Evolutionary conservation across 2,797 vertebrate genomes (phyloP).

Genomic region (Enteromius mattozi): DNA sequence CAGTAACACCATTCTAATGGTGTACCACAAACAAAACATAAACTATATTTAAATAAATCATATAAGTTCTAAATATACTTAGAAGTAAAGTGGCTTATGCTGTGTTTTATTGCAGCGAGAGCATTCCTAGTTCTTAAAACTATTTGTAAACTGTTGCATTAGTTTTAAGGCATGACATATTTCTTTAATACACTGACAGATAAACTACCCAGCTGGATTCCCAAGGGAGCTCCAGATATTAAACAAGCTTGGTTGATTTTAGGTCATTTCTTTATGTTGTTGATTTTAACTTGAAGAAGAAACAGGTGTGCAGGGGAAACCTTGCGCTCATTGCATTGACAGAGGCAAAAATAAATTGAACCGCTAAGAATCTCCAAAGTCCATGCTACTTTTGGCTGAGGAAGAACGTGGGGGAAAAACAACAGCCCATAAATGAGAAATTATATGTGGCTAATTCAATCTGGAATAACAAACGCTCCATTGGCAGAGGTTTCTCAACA

Average conservation of each 20-base stretch:
- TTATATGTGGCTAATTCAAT: conserved; percentile 21
- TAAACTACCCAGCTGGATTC: conserved; percentile 1
- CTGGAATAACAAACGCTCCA: conserved; percentile 28
- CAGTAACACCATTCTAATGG: background rate
- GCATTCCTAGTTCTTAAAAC: background rate
- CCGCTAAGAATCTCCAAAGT: background rate
- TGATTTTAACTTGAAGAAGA: background rate
- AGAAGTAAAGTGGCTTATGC: background rate
- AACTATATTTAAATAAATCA: background rate
- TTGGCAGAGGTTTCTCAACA: conserved; percentile 24
- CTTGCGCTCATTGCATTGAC: background rate
- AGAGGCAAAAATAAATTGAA: background rate
- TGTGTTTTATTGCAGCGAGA: background rate
- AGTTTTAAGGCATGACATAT: conserved; percentile 9
- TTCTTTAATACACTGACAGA: background rate
- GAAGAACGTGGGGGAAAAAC: conserved; percentile 5
- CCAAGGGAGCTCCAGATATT: background rate
- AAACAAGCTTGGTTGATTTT: background rate
- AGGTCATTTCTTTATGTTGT: background rate
- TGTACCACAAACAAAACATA: conserved; percentile 1
- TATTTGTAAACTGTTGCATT: background rate
- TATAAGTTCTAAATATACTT: background rate
- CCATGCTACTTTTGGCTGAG: background rate
- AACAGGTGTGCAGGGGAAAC: background rate
- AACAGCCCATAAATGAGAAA: conserved; percentile 29